Conservation (phyloP, 2,113 vertebrate species). For the Protomyctophum bolini region DNA sequence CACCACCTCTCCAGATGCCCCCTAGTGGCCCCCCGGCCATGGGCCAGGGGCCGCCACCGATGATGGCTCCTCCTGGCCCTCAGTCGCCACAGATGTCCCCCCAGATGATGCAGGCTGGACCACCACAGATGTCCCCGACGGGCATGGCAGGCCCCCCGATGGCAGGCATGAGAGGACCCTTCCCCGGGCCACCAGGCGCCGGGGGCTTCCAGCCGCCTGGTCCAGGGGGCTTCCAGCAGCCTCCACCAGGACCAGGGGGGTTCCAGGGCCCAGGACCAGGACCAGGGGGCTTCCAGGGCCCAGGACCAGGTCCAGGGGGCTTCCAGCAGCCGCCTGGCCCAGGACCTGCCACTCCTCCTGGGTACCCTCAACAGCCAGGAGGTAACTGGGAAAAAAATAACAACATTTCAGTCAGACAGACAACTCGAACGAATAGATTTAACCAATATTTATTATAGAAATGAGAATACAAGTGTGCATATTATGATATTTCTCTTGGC, state of each 20-base stretch:
- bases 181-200: slow-evolving; percentile 73
- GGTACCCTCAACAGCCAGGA: slow-evolving; percentile 85
- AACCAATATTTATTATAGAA: too few relatives aligned
- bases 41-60: slow-evolving; percentile 62
- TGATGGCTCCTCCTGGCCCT: slow-evolving; percentile 72
- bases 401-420: too few relatives aligned
- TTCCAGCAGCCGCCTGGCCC: slow-evolving; percentile 75
- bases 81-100: slow-evolving; percentile 67
- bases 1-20: slow-evolving; percentile 71
- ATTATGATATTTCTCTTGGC: too few relatives aligned
- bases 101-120: slow-evolving; percentile 59
- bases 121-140: slow-evolving; percentile 68
- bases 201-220: slow-evolving; percentile 78
- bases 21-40: slow-evolving; percentile 59
- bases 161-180: slow-evolving; percentile 71
- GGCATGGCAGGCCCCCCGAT: slow-evolving; percentile 65
- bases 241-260: too few relatives aligned
- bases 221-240: slow-evolving; percentile 36
- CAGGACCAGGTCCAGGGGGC: slow-evolving; percentile 64
- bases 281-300: slow-evolving; percentile 76
- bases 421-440: too few relatives aligned
- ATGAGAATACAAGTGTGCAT: too few relatives aligned
- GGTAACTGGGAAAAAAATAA: slow-evolving; percentile 66
- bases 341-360: slow-evolving; percentile 75
- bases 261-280: slow-evolving; percentile 75